A percentile compares a stretch with the other conserved stretches of the same genome.
Evolutionary conservation across 2,113 vertebrate species (phyloP).

Genomic region (Antechinus stuartii): DNA sequence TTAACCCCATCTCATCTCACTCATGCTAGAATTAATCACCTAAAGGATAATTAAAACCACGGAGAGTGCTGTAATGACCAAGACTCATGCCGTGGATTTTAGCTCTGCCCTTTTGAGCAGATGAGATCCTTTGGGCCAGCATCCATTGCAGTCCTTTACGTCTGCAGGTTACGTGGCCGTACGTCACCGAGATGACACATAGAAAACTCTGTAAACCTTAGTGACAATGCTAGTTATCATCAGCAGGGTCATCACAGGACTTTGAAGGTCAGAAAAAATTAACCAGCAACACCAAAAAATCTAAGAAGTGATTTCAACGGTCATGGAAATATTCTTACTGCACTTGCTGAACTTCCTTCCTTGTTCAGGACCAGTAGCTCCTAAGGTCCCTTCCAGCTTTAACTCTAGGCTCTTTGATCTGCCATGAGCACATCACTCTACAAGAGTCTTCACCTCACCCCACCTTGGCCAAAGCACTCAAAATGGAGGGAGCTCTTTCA

Average conservation of each 20-base stretch:
- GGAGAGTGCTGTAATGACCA: not conserved
- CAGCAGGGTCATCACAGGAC: not conserved
- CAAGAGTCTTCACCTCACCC: not conserved
- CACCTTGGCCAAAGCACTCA: not conserved
- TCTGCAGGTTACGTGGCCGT: not conserved
- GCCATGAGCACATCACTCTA: not conserved
- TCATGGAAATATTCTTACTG: slow-evolving; percentile 12
- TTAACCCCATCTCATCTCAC: not conserved
- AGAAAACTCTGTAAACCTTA: slow-evolving; percentile 19
- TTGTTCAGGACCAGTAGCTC: slow-evolving; percentile 23
- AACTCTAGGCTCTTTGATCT: not conserved
- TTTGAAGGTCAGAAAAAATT: not conserved
- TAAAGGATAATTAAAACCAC: slow-evolving; percentile 15
- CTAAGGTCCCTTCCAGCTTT: not conserved
- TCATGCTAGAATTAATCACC: slow-evolving; percentile 21
- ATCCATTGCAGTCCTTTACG: not conserved
- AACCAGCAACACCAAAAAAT: not conserved
- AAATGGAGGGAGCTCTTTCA: not conserved
- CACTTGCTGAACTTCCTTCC: slow-evolving; percentile 19
- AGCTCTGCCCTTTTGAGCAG: not conserved
- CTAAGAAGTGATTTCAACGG: not conserved
- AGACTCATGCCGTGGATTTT: not conserved
- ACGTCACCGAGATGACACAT: not conserved
- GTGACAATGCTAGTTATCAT: not conserved
- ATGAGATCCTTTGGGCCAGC: slow-evolving; percentile 10